phyloP scores from a whole-genome alignment of 2,888 invertebrate species.

The Acheta domesticus region DNA sequence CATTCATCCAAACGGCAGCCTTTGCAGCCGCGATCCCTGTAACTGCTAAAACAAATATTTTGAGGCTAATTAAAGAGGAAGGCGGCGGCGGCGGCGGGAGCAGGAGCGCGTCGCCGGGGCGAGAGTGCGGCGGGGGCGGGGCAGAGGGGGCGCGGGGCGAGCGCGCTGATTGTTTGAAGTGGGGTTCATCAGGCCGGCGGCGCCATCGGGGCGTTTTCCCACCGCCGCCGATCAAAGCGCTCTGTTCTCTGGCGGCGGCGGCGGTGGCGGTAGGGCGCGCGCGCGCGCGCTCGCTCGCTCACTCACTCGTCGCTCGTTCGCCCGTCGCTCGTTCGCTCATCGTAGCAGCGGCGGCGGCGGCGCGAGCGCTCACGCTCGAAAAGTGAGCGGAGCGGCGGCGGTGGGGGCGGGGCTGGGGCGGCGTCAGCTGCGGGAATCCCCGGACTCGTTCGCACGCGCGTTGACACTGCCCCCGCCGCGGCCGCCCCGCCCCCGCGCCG shows the following conservation, averaged over 20 bases:
- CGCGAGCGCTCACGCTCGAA: neutral
- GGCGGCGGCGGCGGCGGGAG: constrained; percentile 12
- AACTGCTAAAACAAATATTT: constrained; percentile 35
- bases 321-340: neutral
- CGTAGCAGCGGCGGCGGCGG: neutral
- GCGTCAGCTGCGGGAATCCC: neutral
- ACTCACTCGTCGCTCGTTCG: too few relatives aligned
- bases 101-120: neutral
- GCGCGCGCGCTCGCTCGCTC: neutral
- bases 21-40: constrained; percentile 9
- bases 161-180: constrained; percentile 18
- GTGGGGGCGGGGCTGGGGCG: neutral
- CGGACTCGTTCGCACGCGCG: constrained; percentile 10
- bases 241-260: neutral
- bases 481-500: neutral
- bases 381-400: neutral
- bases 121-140: neutral
- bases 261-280: neutral
- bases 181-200: constrained; percentile 10
- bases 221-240: constrained; percentile 18
- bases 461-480: neutral
- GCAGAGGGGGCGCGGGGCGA: neutral
- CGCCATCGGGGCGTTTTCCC: constrained; percentile 18
- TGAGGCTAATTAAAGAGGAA: constrained; percentile 37
- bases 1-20: constrained; percentile 18